Evolutionary conservation across 2,113 vertebrate genomes (phyloP).

Genomic region (Mustela lutreola): DNA sequence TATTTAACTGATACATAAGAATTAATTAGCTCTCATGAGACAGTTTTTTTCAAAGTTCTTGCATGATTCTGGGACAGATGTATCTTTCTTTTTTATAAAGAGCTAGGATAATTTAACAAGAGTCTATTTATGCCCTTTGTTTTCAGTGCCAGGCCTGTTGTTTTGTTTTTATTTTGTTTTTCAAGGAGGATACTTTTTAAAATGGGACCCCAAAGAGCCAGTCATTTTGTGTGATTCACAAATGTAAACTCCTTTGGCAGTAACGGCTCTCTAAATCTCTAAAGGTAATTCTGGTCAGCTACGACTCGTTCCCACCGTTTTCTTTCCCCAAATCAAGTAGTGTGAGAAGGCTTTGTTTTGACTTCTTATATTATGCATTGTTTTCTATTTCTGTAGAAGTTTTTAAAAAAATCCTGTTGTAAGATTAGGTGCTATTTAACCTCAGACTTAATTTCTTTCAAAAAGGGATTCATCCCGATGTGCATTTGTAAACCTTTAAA

Average conservation of each 20-base stretch:
- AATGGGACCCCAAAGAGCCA: background rate
- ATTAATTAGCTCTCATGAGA: slow-evolving; percentile 68
- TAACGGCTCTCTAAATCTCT: background rate
- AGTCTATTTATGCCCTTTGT: background rate
- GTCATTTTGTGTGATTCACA: background rate
- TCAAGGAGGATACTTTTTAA: background rate
- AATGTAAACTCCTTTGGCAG: no score
- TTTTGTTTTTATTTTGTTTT: background rate
- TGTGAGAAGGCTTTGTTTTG: slow-evolving; percentile 38
- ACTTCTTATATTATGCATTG: background rate
- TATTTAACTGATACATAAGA: slow-evolving; percentile 67
- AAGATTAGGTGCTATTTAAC: background rate
- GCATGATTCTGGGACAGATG: slow-evolving; percentile 53
- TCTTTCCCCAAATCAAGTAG: background rate
- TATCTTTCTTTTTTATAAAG: slow-evolving; percentile 65
- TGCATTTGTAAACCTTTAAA: background rate
- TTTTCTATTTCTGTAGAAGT: slow-evolving; percentile 9
- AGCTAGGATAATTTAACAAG: slow-evolving; percentile 14
- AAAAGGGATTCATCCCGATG: background rate
- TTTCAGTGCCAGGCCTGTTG: background rate
- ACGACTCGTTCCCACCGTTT: background rate
- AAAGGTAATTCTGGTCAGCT: background rate
- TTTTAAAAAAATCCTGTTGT: slow-evolving; percentile 1
- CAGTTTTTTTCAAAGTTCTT: slow-evolving; percentile 49
- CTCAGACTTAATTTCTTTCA: background rate